Evolutionary conservation across 1,140 invertebrate genomes (phyloP).

Genomic region (Aphaenogaster floridana): DNA sequence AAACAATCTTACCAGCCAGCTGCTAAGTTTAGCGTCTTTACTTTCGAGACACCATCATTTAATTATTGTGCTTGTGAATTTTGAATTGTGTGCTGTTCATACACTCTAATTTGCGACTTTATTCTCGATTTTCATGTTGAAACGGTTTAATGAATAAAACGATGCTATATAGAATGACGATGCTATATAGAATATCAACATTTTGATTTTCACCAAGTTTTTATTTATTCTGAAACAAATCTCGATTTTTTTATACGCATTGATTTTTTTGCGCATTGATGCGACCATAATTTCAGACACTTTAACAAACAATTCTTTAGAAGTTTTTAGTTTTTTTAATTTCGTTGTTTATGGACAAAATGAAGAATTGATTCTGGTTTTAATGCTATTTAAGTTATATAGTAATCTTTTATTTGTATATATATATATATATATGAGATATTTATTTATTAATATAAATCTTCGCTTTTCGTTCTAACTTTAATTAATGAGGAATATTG

Average conservation of each 20-base stretch:
- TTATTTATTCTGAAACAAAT: neutral
- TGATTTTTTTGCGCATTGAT: neutral
- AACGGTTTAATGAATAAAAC: neutral
- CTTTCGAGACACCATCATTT: neutral
- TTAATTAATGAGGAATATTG: neutral
- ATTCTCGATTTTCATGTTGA: neutral
- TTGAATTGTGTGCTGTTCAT: neutral
- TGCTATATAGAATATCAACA: neutral
- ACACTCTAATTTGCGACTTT: neutral
- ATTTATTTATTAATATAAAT: neutral
- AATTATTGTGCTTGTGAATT: constrained; percentile 6
- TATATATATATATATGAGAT: too few relatives aligned
- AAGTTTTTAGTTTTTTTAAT: neutral
- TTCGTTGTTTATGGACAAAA: neutral
- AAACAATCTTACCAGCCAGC: neutral
- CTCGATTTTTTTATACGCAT: neutral
- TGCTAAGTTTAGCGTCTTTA: constrained; percentile 3
- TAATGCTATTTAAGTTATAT: neutral
- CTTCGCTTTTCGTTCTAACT: neutral
- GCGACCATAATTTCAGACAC: neutral
- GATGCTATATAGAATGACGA: neutral
- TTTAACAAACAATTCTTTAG: neutral
- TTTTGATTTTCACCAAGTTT: neutral
- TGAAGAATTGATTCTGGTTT: neutral
- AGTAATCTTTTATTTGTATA: neutral